These are phyloP conservation scores for Bombus waltoni DNA, from an alignment of 1,140 invertebrate species.

Conservation along the genomic window DNA sequence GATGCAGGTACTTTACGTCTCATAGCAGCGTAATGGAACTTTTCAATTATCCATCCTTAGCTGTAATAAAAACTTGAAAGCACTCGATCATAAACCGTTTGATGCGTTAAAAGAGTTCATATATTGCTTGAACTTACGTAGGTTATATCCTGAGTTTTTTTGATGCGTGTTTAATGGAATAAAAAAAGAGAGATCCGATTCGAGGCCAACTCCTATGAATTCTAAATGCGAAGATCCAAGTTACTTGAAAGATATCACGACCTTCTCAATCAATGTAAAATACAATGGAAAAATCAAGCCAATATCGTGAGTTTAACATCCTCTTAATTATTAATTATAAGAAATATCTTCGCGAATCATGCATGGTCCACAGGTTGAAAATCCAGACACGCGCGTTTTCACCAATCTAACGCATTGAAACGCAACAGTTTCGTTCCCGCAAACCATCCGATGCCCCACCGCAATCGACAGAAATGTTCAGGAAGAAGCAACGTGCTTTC, in stretches of 20 bases:
- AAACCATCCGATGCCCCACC: neutral
- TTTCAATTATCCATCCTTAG: neutral
- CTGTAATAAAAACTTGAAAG: conserved; percentile 5
- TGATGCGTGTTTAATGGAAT: neutral
- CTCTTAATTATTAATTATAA: neutral
- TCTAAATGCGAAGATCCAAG: too few species aligned
- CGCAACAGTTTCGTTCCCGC: neutral
- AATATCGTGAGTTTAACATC: too few species aligned
- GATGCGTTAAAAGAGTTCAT: neutral
- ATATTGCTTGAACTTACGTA: neutral
- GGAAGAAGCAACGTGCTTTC: neutral
- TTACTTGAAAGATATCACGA: too few species aligned
- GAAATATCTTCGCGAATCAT: neutral
- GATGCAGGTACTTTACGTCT: neutral
- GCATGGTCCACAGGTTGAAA: neutral
- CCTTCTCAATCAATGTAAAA: neutral
- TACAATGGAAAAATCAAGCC: neutral
- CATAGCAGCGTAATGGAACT: neutral
- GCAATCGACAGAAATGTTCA: neutral
- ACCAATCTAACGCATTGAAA: neutral
- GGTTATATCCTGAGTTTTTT: too few species aligned
- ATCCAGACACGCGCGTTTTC: neutral
- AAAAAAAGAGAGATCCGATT: too few species aligned
- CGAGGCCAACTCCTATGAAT: neutral
- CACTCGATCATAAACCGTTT: neutral